These are phyloP conservation scores for Cercocebus atys DNA, from an alignment of 2,113 vertebrate species.

Conservation along the genomic window DNA sequence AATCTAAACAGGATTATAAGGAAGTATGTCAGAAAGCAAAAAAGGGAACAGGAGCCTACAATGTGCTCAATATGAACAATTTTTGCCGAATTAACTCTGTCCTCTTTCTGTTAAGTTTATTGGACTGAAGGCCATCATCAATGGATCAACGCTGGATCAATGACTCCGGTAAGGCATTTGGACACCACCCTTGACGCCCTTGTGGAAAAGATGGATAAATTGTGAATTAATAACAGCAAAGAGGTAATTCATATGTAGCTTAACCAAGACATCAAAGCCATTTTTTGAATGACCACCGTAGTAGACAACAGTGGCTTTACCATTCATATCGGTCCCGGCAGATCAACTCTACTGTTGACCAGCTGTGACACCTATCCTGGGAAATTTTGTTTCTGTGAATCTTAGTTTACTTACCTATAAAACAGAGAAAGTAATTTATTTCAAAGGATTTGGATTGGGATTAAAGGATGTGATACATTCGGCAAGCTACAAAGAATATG, in stretches of 20 bases:
- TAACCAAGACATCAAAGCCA: neutral
- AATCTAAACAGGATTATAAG: neutral
- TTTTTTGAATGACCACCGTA: neutral
- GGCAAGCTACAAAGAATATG: neutral
- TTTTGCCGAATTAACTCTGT: neutral
- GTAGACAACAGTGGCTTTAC: neutral
- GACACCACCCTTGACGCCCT: neutral
- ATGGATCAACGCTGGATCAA: neutral
- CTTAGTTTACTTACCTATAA: neutral
- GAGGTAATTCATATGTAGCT: neutral
- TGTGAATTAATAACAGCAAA: neutral
- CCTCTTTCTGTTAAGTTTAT: neutral
- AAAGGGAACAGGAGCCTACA: neutral
- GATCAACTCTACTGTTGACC: neutral
- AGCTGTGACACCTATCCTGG: neutral
- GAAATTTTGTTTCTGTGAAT: neutral
- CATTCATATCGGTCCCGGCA: neutral
- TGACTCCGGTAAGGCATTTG: neutral
- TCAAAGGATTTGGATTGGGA: neutral
- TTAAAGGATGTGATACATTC: neutral
- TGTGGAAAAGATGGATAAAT: neutral
- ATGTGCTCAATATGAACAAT: neutral
- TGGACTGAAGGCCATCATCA: neutral
- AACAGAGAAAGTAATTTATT: neutral
- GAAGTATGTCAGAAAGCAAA: neutral